Conservation (phyloP, 2,113 vertebrate genomes). For the Corynorhinus townsendii region DNA sequence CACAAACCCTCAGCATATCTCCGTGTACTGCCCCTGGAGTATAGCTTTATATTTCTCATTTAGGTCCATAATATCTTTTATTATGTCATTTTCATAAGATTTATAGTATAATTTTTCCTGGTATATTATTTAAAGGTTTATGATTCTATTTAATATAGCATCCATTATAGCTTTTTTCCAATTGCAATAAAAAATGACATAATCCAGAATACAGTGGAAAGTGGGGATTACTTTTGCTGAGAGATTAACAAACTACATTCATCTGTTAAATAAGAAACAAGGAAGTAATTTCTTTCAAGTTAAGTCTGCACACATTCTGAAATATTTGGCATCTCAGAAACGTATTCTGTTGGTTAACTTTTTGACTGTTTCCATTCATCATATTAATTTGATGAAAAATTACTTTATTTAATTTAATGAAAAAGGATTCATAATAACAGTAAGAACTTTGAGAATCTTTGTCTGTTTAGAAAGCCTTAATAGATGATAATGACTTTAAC, state of each 20-base stretch:
- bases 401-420: not conserved
- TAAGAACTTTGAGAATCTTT: not conserved
- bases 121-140: not conserved
- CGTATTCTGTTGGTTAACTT: not conserved
- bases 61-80: not conserved
- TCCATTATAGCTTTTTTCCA: not conserved
- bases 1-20: not conserved
- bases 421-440: not conserved
- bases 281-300: not conserved
- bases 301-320: not conserved
- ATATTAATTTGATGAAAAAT: slow-evolving; percentile 11
- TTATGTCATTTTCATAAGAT: not conserved
- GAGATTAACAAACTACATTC: not conserved
- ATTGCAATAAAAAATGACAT: not conserved
- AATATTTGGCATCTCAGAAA: not conserved
- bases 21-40: not conserved
- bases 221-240: not conserved
- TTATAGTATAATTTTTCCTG: not conserved
- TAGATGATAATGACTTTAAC: not conserved
- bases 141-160: not conserved
- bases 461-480: not conserved
- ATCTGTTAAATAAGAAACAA: slow-evolving; percentile 21
- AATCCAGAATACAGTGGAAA: not conserved
- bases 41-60: slow-evolving; percentile 3
- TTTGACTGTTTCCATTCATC: not conserved